Base-by-base conservation (phyloP, 2,113 vertebrate species). In the Sapajus apella region DNA sequence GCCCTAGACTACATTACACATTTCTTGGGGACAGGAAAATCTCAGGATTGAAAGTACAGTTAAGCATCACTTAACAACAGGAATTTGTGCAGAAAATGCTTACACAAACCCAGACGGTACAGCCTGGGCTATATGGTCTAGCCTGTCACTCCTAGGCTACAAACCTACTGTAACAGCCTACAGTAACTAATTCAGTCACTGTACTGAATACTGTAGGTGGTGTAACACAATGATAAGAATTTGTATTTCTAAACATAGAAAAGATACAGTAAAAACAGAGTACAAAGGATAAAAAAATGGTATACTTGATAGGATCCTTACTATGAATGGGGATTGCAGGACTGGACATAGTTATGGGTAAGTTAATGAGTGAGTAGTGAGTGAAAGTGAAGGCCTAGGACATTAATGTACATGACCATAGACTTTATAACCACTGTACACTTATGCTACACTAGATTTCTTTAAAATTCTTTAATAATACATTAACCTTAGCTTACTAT, bases 321-420 rank as follows among this genome's bases (percentile, higher is more conserved):
- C 13, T 14, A 30, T 14, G 73, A 75, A 16, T 16, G 73, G 73
- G 45, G 72, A 25, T 75, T 75, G 40, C 40, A 30, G 25, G 73
- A 47, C 40, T 27, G 11, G 73, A 17, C 4, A 27, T 47, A 8
- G 73, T 27, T 30, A 7, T 45, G 25, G 13, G 73, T 17, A 14
- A 30, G 13, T 47, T 8, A 30, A 12, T 8, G 40, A 43, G 13
- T 45, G 13, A 8, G 73, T 2, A 13, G 72, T 8, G 73, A 17
- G 73, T 17, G 73, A 30, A 45, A 8, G 21, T 27, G 6, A 75
- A 43, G 40, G 1, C 40, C 72, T 5, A 2, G 40, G 40, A 43
- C 11, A 4, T 37, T 25, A 12, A 20, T 23, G n/a, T 37, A 23
- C n/a, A 13, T 5, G 2, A 11, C 37, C 1, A 11, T 23, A 14